Conservation (phyloP, 2,888 invertebrate species). For the Ornithoptera priamus region DNA sequence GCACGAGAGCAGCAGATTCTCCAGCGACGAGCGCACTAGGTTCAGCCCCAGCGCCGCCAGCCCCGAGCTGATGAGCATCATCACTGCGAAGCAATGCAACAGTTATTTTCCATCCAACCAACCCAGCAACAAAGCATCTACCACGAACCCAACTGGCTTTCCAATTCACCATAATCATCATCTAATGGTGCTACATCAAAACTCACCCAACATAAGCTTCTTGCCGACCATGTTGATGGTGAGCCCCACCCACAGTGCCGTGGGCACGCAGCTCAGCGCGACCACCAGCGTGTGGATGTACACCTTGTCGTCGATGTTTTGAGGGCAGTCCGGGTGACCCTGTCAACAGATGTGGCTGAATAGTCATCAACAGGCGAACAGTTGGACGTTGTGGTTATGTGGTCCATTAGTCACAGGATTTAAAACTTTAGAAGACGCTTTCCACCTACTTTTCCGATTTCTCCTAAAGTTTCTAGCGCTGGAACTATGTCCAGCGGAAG, state of each 20-base stretch:
- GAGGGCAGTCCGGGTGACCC: constrained; percentile 43
- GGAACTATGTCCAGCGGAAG: too few relatives aligned
- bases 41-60: constrained; percentile 77
- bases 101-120: neutral
- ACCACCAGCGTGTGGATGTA: constrained; percentile 80
- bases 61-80: constrained; percentile 78
- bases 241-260: constrained; percentile 78
- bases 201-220: constrained; percentile 78
- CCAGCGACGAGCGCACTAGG: constrained; percentile 74
- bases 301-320: constrained; percentile 68
- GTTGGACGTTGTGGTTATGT: too few relatives aligned
- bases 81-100: constrained; percentile 53
- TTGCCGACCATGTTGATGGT: constrained; percentile 80
- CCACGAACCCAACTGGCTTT: neutral
- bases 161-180: neutral
- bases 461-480: too few relatives aligned
- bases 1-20: constrained; percentile 79
- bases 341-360: constrained; percentile 33
- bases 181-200: too few relatives aligned
- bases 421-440: too few relatives aligned
- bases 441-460: too few relatives aligned
- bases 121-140: neutral
- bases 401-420: too few relatives aligned
- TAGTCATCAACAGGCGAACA: too few relatives aligned
- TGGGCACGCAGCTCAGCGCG: constrained; percentile 79